Conservation (phyloP, 2,113 vertebrate species). For the Cyprinodon tularosa region DNA sequence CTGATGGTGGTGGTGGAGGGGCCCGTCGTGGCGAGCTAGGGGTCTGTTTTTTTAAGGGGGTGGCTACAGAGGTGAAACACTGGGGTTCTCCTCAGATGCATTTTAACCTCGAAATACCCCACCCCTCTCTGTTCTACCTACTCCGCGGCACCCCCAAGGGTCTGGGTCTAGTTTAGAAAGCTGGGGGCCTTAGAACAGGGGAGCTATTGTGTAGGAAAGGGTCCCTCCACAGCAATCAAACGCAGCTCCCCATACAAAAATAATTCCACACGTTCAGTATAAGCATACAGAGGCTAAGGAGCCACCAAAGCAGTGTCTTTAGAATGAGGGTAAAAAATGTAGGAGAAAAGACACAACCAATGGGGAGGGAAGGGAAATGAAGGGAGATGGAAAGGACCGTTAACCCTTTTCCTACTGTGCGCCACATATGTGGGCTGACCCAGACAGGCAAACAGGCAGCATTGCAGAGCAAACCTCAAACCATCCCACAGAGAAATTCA, state of each 20-base stretch:
- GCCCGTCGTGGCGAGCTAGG: constrained; percentile 52
- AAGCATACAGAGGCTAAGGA: constrained; percentile 51
- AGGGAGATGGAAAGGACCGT: constrained; percentile 44
- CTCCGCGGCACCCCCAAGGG: constrained; percentile 73
- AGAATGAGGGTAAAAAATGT: constrained; percentile 56
- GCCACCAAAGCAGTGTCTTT: constrained; percentile 53
- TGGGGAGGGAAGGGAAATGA: constrained; percentile 1
- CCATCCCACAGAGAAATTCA: constrained; percentile 72
- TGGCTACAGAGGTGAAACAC: constrained; percentile 29
- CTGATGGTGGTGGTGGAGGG: constrained; percentile 22
- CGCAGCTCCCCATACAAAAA: constrained; percentile 80
- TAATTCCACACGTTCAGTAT: constrained; percentile 75
- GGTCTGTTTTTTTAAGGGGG: constrained; percentile 68
- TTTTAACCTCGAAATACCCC: constrained; percentile 73
- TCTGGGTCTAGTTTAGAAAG: constrained; percentile 75
- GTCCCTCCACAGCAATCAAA: constrained; percentile 84
- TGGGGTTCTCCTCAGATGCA: constrained; percentile 69
- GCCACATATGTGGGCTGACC: constrained; percentile 77
- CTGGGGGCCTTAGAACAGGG: constrained; percentile 81
- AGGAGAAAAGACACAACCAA: constrained; percentile 54
- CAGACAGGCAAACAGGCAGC: constrained; percentile 76
- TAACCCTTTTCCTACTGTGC: constrained; percentile 76
- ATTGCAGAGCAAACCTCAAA: constrained; percentile 77
- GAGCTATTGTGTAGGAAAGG: constrained; percentile 79
- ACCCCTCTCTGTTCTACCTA: constrained; percentile 58